phyloP scores from a whole-genome alignment of 2,888 invertebrate species.

The Noctua comes region DNA sequence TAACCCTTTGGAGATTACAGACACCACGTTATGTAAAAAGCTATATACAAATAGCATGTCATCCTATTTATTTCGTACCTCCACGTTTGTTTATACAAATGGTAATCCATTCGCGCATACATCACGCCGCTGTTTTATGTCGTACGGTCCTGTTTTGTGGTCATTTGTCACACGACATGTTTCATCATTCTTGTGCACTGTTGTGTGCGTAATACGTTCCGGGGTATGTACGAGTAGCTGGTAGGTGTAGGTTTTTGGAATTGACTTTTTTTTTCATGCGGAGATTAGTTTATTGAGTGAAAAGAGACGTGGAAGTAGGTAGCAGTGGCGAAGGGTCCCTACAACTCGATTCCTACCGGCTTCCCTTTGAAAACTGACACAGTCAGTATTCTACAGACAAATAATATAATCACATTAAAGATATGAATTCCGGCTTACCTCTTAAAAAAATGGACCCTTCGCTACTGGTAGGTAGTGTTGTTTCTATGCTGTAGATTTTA shows the following conservation, averaged over 20 bases:
- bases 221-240: background rate
- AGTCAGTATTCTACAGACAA: no score
- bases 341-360: no score
- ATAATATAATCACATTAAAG: no score
- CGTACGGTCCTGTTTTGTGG: slow-evolving; percentile 47
- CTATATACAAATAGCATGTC: slow-evolving; percentile 2
- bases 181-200: slow-evolving; percentile 44
- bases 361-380: no score
- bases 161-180: slow-evolving; percentile 53
- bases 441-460: no score
- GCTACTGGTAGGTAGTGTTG: no score
- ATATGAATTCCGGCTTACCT: no score
- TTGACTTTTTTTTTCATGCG: background rate
- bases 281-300: background rate
- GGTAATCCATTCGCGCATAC: slow-evolving; percentile 59
- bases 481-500: background rate
- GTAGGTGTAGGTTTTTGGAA: slow-evolving; percentile 8
- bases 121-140: slow-evolving; percentile 60
- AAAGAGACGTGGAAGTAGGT: no score
- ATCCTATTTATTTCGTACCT: slow-evolving; percentile 38
- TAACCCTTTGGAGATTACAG: background rate
- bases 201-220: slow-evolving; percentile 5
- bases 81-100: slow-evolving; percentile 48
- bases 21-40: background rate
- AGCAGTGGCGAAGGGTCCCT: no score